These are phyloP conservation scores for Orthonychiurus folsomi DNA, from an alignment of 2,888 invertebrate genomes.

Conservation along the genomic window DNA sequence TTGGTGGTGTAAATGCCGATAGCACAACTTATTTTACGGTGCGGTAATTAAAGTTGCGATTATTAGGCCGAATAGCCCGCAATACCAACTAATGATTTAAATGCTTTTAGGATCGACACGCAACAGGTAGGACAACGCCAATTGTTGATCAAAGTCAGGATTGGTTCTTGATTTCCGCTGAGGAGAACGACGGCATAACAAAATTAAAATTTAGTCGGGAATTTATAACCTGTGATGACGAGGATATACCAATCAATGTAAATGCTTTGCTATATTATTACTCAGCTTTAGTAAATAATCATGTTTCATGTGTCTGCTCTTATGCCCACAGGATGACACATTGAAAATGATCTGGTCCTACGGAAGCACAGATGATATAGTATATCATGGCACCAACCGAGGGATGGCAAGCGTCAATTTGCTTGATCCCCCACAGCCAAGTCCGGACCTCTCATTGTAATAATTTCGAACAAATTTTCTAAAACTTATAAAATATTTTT, in stretches of 20 bases:
- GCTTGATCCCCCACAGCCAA: constrained; percentile 15
- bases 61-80: not conserved
- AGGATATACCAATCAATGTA: not conserved
- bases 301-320: too few species aligned
- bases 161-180: constrained; percentile 17
- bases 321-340: constrained; percentile 16
- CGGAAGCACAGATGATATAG: constrained; percentile 14
- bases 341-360: constrained; percentile 16
- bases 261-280: too few species aligned
- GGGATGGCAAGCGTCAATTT: constrained; percentile 13
- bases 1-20: not conserved
- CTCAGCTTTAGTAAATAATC: too few species aligned
- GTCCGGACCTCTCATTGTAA: not conserved
- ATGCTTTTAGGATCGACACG: constrained; percentile 19
- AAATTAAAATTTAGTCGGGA: constrained; percentile 15
- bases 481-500: too few species aligned
- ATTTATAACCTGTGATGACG: constrained; percentile 17
- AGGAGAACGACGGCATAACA: constrained; percentile 14
- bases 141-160: constrained; percentile 12
- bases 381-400: not conserved
- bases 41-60: not conserved
- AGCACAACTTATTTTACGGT: not conserved
- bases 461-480: too few species aligned
- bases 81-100: not conserved
- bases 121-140: constrained; percentile 6